These are phyloP conservation scores for Dysmachus trigonus DNA, from an alignment of 2,888 invertebrate species.

Conservation along the genomic window DNA sequence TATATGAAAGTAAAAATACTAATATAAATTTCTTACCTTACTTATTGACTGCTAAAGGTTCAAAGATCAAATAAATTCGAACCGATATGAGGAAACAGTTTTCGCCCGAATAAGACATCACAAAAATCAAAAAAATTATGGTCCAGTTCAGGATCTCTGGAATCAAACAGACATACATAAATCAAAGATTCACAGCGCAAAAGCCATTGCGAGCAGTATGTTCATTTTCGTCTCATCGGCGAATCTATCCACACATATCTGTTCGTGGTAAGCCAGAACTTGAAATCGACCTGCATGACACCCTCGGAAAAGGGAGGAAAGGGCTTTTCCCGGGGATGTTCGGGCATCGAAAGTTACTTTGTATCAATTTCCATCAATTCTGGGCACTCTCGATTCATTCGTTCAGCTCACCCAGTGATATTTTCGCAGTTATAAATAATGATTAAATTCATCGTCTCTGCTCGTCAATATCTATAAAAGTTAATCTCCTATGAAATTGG, in stretches of 20 bases:
- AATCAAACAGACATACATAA: background rate
- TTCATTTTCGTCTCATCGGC: background rate
- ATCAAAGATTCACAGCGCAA: background rate
- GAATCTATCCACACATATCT: background rate
- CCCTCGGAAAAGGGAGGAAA: background rate
- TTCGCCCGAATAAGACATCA: background rate
- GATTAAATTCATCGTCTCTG: slow-evolving; percentile 35
- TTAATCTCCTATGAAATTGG: slow-evolving; percentile 49
- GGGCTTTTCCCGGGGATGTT: background rate
- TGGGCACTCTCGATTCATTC: background rate
- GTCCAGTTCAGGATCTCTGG: background rate
- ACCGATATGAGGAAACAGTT: background rate
- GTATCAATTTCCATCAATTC: slow-evolving; percentile 8
- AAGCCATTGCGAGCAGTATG: background rate
- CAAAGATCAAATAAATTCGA: background rate
- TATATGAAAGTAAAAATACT: no score
- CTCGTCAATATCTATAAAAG: slow-evolving; percentile 45
- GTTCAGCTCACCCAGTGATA: slow-evolving; percentile 6
- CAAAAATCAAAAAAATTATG: background rate
- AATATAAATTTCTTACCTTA: background rate
- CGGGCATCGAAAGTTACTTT: slow-evolving; percentile 4
- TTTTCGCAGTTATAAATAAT: slow-evolving; percentile 26
- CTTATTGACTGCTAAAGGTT: background rate
- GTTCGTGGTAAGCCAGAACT: background rate
- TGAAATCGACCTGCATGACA: background rate